Evolutionary conservation across 2,113 vertebrate species (phyloP).

Genomic region (Engystomops pustulosus): DNA sequence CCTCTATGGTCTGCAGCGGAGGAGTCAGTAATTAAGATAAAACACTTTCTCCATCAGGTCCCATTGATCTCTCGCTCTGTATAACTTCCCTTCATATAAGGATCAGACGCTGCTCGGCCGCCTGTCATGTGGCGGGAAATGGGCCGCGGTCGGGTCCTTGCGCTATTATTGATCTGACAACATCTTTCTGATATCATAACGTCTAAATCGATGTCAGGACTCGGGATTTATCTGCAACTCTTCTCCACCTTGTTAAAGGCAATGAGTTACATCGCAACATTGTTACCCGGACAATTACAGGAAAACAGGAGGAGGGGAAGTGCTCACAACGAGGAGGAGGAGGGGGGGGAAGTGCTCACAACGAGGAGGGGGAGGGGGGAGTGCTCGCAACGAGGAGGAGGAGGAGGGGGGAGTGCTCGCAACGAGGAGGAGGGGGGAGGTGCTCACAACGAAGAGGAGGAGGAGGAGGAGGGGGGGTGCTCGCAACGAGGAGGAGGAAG

Average conservation of each 20-base stretch:
- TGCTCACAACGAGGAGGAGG: no score
- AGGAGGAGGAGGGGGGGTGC: no score
- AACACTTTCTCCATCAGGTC: neutral
- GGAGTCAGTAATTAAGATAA: slow-evolving; percentile 2
- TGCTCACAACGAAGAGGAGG: no score
- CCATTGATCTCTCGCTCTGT: slow-evolving; percentile 27
- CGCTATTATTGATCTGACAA: slow-evolving; percentile 2
- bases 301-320: no score
- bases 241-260: neutral
- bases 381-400: no score
- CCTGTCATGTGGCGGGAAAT: neutral
- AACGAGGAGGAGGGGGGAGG: no score
- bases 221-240: neutral
- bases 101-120: neutral
- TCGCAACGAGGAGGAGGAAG: no score
- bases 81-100: neutral
- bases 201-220: slow-evolving; percentile 6
- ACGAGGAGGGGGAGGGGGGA: no score
- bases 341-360: no score
- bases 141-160: neutral
- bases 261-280: neutral
- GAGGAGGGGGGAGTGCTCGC: no score
- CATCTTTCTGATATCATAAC: slow-evolving; percentile 35
- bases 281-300: no score
- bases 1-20: no score